These are phyloP conservation scores for Drosophila mimetica DNA, from an alignment of 2,888 invertebrate species.

Conservation along the genomic window DNA sequence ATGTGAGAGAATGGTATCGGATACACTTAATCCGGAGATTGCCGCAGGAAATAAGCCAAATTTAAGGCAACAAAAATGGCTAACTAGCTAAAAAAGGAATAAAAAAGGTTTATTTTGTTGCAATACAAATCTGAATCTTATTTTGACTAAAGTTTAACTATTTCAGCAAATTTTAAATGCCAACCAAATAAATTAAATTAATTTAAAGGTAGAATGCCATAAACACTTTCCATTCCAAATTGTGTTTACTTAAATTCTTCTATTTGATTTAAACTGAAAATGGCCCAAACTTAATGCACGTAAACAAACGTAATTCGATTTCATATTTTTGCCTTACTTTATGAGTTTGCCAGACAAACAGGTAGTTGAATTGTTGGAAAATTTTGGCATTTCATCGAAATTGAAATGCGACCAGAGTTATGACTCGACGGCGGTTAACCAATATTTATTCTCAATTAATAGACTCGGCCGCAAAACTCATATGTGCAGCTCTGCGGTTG, in stretches of 20 bases:
- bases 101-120: too few relatives aligned
- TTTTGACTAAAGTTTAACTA: background rate
- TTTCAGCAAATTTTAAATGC: too few relatives aligned
- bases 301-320: background rate
- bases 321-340: background rate
- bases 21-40: background rate
- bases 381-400: conserved; percentile 14
- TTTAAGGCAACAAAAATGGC: too few relatives aligned
- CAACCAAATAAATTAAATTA: background rate
- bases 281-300: background rate
- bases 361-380: background rate
- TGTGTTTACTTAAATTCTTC: background rate
- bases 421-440: conserved; percentile 56
- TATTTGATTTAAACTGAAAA: background rate
- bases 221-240: background rate
- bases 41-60: background rate
- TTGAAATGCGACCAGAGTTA: conserved; percentile 15
- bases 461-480: conserved; percentile 45
- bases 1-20: background rate
- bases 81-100: too few relatives aligned
- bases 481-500: conserved; percentile 24
- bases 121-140: too few relatives aligned
- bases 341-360: background rate
- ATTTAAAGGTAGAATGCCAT: background rate
- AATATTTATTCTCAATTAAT: conserved; percentile 76